Percentiles rank a stretch among this genome's conserved stretches.
These are phyloP conservation scores for Aix galericulata DNA, from an alignment of 2,113 vertebrate species.

Conservation along the genomic window DNA sequence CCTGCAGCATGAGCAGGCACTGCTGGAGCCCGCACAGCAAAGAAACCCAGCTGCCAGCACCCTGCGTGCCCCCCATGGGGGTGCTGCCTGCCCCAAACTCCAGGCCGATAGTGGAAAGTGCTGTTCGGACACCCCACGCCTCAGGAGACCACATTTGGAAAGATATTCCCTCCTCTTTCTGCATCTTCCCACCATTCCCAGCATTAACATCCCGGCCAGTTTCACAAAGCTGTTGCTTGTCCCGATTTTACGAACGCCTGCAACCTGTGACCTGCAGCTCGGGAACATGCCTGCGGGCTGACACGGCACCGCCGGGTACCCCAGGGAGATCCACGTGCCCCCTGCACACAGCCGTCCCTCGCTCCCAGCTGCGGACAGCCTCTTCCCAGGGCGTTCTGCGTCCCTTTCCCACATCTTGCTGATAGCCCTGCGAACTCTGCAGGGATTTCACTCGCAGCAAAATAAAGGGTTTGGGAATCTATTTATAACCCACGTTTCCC, in stretches of 20 bases:
- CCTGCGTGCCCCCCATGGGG: accelerated
- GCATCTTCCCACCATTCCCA: not conserved
- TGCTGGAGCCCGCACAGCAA: not conserved
- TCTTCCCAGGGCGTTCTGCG: not conserved
- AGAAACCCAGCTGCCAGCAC: not conserved
- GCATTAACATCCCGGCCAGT: not conserved
- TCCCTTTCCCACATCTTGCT: not conserved
- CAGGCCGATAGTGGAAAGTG: not conserved
- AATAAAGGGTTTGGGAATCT: not conserved
- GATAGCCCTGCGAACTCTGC: not conserved
- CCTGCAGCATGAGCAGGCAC: accelerated
- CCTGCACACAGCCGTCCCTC: not conserved
- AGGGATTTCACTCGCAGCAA: not conserved
- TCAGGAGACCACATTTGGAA: not conserved
- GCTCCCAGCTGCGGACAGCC: not conserved
- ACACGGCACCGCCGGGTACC: not conserved
- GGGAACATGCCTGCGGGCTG: not conserved
- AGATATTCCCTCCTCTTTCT: not conserved
- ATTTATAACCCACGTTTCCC: not conserved
- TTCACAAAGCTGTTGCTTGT: not conserved
- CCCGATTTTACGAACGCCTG: not conserved
- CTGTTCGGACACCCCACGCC: not conserved
- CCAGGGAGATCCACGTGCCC: not conserved
- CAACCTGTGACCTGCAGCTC: not conserved
- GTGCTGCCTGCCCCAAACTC: not conserved